Conservation (phyloP, 2,113 vertebrate genomes). For the Pteropus alecto region DNA sequence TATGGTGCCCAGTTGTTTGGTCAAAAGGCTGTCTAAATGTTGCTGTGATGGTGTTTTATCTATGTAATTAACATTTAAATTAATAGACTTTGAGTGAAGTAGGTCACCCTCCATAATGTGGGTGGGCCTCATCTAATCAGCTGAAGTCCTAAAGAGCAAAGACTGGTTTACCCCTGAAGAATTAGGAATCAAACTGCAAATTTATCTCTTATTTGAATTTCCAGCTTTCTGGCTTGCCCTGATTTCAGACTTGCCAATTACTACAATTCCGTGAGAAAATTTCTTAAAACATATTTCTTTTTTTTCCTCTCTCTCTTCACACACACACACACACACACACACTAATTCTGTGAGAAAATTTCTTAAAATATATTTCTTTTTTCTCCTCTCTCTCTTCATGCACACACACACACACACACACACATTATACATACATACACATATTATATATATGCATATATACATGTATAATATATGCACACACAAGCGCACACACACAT, state of each 20-base stretch:
- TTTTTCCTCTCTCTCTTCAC: too few species aligned
- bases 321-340: too few species aligned
- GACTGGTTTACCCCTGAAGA: neutral
- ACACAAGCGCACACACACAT: neutral
- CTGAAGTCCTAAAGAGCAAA: neutral
- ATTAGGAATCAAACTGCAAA: neutral
- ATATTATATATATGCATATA: too few species aligned
- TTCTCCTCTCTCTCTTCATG: too few species aligned
- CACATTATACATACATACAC: too few species aligned
- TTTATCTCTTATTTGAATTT: neutral
- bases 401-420: too few species aligned
- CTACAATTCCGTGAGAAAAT: neutral
- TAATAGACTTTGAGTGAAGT: neutral
- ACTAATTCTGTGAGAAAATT: neutral
- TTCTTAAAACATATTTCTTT: neutral
- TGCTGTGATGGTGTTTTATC: neutral
- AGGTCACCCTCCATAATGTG: neutral
- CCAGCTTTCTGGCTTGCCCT: neutral
- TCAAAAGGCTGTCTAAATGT: neutral
- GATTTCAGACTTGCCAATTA: neutral
- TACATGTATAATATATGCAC: too few species aligned
- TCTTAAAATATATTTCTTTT: neutral
- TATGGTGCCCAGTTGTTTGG: neutral
- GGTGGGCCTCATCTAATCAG: neutral
- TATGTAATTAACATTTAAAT: neutral